These are phyloP conservation scores for Silvanus unidentatus DNA, from an alignment of 2,888 invertebrate species.

Conservation along the genomic window DNA sequence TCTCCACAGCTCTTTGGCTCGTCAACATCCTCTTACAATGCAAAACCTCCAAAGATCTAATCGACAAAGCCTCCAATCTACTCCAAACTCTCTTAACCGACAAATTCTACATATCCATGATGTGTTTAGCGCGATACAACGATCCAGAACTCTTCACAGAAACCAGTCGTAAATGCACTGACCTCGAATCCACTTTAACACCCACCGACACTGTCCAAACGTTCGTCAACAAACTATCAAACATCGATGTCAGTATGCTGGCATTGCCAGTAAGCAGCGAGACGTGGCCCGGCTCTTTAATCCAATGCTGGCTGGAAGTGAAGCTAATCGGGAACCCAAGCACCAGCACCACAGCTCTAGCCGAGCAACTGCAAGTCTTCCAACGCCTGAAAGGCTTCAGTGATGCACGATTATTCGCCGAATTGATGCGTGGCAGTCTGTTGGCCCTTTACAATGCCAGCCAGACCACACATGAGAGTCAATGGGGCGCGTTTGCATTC, in stretches of 20 bases:
- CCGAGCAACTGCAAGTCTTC: constrained; percentile 76
- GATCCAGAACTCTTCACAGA: constrained; percentile 61
- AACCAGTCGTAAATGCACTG: constrained; percentile 57
- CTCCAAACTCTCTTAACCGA: constrained; percentile 56
- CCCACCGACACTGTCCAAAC: constrained; percentile 28
- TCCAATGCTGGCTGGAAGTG: constrained; percentile 74
- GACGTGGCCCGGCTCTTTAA: constrained; percentile 36
- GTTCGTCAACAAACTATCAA: constrained; percentile 31
- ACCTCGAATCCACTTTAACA: constrained; percentile 53
- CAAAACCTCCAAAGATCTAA: constrained; percentile 43
- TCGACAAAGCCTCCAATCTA: constrained; percentile 59
- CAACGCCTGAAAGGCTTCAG: constrained; percentile 78
- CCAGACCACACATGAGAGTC: constrained; percentile 76
- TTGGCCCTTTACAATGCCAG: constrained; percentile 84
- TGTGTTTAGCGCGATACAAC: constrained; percentile 76
- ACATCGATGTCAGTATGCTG: constrained; percentile 31
- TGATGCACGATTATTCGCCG: constrained; percentile 77
- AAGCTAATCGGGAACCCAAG: constrained; percentile 82
- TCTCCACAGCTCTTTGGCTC: constrained; percentile 76
- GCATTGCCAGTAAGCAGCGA: constrained; percentile 31
- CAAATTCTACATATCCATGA: constrained; percentile 74
- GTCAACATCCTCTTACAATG: constrained; percentile 63
- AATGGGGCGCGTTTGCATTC: constrained; percentile 93
- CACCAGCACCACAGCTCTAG: constrained; percentile 72
- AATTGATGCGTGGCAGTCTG: constrained; percentile 83